Base-by-base conservation (phyloP, 2,888 invertebrate genomes). In the Peribatodes rhomboidaria region DNA sequence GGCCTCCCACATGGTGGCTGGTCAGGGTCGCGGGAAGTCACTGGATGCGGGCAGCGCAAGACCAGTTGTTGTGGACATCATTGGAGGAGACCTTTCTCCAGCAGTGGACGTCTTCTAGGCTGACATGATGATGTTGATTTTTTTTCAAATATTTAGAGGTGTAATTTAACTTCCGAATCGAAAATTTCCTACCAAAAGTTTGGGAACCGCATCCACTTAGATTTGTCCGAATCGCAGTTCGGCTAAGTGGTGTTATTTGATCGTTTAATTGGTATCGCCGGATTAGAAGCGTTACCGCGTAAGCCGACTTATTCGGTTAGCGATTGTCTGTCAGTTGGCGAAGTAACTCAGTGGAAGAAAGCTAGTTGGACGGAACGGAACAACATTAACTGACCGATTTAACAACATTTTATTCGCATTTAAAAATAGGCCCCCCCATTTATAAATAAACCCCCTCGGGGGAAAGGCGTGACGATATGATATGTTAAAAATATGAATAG, bases 181-280 rank as follows among this genome's bases (percentile, higher is more conserved):
- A 35, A n/a, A 50, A 50, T 10, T 13, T 0, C 7, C 35, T 18
- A 3, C 27, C 13, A 56, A 77, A 81, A 84, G 73, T 84, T 87
- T 85, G 77, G 73, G 72, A 80, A 72, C 74, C 85, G 64, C 74
- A 65, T 72, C 71, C 68, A 58, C 18, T 74, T 76, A 79, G 76
- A 82, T 81, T 84, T 82, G 76, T 84, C 77, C 74, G 81, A 87
- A 83, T 83, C 79, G 83, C 75, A 79, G 83, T 85, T 86, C 77
- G 80, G 81, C 81, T 88, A 90, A 90, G 86, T 88, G 89, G 89
- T 88, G 50, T 90, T 87, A 85, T 80, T 84, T 84, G 86, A 76
- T 63, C 80, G 80, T 75, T 81, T 89, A 89, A 90, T 90, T 88
- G 87, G 87, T 83, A 86, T 88, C 81, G 68, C 66, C 52, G 87